Percentiles rank a stretch among this genome's conserved stretches.
These are phyloP conservation scores for Pomacea canaliculata DNA, from an alignment of 2,888 invertebrate genomes.

Conservation along the genomic window DNA sequence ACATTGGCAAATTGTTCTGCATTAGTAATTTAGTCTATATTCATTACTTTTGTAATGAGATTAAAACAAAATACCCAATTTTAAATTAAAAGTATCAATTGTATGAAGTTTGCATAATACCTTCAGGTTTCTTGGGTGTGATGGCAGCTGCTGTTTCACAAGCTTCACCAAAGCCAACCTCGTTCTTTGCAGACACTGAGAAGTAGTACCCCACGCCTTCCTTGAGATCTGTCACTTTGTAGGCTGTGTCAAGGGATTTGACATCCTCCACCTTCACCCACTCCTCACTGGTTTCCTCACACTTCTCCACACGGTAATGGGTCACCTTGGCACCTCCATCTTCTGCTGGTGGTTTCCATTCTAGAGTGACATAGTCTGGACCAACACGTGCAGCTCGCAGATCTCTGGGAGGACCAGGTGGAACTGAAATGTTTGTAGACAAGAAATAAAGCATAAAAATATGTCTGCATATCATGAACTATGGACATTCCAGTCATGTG, in stretches of 20 bases:
- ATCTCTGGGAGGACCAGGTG: constrained; percentile 63
- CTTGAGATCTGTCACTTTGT: constrained; percentile 42
- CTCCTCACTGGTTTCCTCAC: constrained; percentile 36
- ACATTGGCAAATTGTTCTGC: neutral
- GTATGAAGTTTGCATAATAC: constrained; percentile 38
- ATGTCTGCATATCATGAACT: neutral
- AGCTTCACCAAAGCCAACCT: constrained; percentile 39
- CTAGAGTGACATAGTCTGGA: constrained; percentile 43
- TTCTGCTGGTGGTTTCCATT: constrained; percentile 50
- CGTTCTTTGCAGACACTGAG: constrained; percentile 61
- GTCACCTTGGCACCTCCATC: constrained; percentile 55
- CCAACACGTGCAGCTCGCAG: constrained; percentile 41
- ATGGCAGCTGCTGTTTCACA: constrained; percentile 39
- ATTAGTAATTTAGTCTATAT: neutral
- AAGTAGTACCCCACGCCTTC: constrained; percentile 56
- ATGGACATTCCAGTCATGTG: neutral
- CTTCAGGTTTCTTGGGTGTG: no score
- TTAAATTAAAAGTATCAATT: constrained; percentile 30
- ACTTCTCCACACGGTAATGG: constrained; percentile 46
- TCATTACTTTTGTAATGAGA: neutral
- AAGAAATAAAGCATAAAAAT: neutral
- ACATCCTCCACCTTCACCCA: constrained; percentile 43
- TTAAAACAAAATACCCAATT: neutral
- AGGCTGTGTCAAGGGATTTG: constrained; percentile 37
- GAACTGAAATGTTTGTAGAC: constrained; percentile 26